phyloP scores from a whole-genome alignment of 35 echinoderm and acorn worm genomes.

The Amphiura filiformis region DNA sequence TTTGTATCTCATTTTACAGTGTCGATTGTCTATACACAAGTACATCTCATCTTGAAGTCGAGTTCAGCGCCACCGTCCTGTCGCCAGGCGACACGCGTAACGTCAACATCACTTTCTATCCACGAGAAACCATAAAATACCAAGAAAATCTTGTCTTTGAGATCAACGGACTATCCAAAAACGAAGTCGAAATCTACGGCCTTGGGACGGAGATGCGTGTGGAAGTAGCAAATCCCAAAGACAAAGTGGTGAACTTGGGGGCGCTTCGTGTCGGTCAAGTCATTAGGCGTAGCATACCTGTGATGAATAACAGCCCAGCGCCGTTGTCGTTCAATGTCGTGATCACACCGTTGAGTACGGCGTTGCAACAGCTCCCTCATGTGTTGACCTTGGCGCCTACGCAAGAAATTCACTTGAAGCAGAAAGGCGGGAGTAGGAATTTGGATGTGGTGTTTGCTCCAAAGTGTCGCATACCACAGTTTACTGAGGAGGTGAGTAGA shows the following conservation, averaged over 20 bases:
- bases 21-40: slow-evolving; percentile 86
- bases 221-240: slow-evolving; percentile 87
- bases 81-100: slow-evolving; percentile 67
- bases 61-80: slow-evolving; percentile 76
- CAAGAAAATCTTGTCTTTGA: slow-evolving; percentile 81
- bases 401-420: slow-evolving; percentile 75
- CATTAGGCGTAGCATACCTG: slow-evolving; percentile 70
- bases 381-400: slow-evolving; percentile 73
- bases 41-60: slow-evolving; percentile 76
- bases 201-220: slow-evolving; percentile 90
- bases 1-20: slow-evolving; percentile 50
- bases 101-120: slow-evolving; percentile 90
- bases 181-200: slow-evolving; percentile 70
- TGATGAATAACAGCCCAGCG: slow-evolving; percentile 90
- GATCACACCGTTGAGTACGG: slow-evolving; percentile 79
- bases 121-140: slow-evolving; percentile 73
- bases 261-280: slow-evolving; percentile 79
- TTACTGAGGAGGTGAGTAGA: slow-evolving; percentile 80
- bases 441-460: slow-evolving; percentile 84
- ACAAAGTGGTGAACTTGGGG: slow-evolving; percentile 83
- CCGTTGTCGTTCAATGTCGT: slow-evolving; percentile 85
- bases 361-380: slow-evolving; percentile 77
- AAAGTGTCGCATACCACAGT: slow-evolving; percentile 93
- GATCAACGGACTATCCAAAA: slow-evolving; percentile 85
- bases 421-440: slow-evolving; percentile 68